Conservation (phyloP, 2,113 vertebrate genomes). For the Pluvialis apricaria region DNA sequence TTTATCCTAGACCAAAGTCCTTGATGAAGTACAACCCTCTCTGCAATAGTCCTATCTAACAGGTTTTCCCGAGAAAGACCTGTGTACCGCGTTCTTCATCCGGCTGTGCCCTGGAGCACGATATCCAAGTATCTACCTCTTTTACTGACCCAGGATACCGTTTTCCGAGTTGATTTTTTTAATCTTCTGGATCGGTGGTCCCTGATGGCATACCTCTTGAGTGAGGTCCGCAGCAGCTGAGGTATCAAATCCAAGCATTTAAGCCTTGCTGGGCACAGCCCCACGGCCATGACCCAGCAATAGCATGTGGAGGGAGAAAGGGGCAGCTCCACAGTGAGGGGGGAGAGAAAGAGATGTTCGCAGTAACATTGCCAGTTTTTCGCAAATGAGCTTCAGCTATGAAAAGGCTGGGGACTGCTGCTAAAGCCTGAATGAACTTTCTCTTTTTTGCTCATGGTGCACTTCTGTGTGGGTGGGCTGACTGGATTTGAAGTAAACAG, state of each 20-base stretch:
- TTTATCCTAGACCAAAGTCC: not conserved
- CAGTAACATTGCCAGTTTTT: not conserved
- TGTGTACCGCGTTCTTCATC: not conserved
- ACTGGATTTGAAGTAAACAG: slow-evolving; percentile 1
- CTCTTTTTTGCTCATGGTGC: not conserved
- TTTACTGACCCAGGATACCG: not conserved
- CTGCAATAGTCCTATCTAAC: not conserved
- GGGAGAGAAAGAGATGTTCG: not conserved
- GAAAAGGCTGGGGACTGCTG: not conserved
- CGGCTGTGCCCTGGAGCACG: not conserved
- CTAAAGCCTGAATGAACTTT: not conserved
- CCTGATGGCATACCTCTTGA: not conserved
- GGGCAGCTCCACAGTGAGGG: not conserved
- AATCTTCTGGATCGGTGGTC: not conserved
- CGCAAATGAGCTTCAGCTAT: not conserved
- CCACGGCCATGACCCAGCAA: accelerated
- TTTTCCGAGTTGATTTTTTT: not conserved
- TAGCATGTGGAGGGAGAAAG: not conserved
- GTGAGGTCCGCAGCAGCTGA: not conserved
- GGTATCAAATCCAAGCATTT: not conserved
- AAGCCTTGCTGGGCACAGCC: not conserved
- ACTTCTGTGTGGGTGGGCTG: slow-evolving; percentile 3
- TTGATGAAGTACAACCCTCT: not conserved
- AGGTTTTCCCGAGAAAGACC: not conserved
- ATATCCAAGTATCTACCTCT: not conserved